Conservation (phyloP, 1,140 invertebrate genomes). For the Tyrophagus putrescentiae region DNA sequence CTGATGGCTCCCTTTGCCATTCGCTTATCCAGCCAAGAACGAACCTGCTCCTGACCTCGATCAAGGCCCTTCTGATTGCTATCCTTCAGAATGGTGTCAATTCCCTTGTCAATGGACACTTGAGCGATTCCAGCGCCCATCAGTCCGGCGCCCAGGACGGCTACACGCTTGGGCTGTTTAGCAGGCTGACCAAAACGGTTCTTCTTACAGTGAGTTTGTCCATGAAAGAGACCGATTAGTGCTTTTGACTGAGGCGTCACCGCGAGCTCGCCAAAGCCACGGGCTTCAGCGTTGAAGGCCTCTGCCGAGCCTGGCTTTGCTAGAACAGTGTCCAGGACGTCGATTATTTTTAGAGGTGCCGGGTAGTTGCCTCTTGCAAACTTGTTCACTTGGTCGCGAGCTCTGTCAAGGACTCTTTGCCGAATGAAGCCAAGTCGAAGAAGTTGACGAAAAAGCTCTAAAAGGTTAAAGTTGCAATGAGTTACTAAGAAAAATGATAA, state of each 20-base stretch:
- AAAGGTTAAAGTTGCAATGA: background rate
- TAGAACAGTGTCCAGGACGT: background rate
- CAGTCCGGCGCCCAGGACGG: background rate
- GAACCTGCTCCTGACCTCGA: constrained; percentile 76
- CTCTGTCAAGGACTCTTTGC: background rate
- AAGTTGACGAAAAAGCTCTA: background rate
- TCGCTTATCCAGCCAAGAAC: constrained; percentile 56
- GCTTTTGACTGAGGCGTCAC: background rate
- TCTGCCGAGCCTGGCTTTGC: background rate
- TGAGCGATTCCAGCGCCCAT: constrained; percentile 99
- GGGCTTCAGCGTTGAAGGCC: background rate
- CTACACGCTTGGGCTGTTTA: background rate
- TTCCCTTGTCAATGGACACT: constrained; percentile 88
- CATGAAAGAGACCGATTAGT: background rate
- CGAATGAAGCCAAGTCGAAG: background rate
- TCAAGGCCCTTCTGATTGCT: constrained; percentile 60
- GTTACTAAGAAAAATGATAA: background rate
- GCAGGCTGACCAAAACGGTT: background rate
- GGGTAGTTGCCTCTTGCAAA: background rate
- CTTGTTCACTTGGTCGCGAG: background rate
- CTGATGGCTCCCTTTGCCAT: constrained; percentile 66
- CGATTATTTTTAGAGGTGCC: background rate
- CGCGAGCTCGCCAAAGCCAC: background rate
- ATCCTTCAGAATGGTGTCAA: constrained; percentile 79
- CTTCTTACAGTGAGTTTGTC: background rate